Percentiles rank a stretch among this genome's conserved stretches.
These are phyloP conservation scores for Calliphora vomitoria DNA, from an alignment of 2,888 invertebrate species.

Conservation along the genomic window DNA sequence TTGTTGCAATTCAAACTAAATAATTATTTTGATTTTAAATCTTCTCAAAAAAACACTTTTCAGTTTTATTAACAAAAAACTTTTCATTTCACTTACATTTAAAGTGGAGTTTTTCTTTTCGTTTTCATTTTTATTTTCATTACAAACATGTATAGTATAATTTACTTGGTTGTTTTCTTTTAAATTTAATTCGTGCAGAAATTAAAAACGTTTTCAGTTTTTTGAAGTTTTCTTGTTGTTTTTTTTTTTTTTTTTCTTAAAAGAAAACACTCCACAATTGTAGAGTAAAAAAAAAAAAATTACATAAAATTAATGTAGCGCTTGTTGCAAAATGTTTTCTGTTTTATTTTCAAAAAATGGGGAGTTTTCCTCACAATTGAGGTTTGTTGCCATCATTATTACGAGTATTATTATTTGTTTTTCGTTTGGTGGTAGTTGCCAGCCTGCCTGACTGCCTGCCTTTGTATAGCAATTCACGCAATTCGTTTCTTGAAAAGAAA, in stretches of 20 bases:
- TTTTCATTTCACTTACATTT: slow-evolving; percentile 18
- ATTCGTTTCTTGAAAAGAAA: slow-evolving; percentile 10
- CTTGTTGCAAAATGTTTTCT: slow-evolving; percentile 31
- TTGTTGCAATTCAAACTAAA: not conserved
- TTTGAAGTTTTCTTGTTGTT: not conserved
- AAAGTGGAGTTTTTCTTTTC: not conserved
- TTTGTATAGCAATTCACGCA: slow-evolving; percentile 58
- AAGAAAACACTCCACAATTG: not conserved
- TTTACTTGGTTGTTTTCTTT: slow-evolving; percentile 14
- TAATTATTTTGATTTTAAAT: not conserved
- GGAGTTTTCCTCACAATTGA: slow-evolving; percentile 52
- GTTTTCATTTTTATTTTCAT: slow-evolving; percentile 14
- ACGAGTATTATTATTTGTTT: slow-evolving; percentile 32
- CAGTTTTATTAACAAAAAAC: slow-evolving; percentile 10
- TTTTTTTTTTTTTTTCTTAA: not conserved
- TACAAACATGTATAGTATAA: slow-evolving; percentile 19
- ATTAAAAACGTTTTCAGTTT: slow-evolving; percentile 42
- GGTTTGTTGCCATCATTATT: not conserved
- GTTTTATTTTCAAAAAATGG: slow-evolving; percentile 29
- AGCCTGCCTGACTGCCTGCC: not conserved
- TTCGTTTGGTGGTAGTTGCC: slow-evolving; percentile 19
- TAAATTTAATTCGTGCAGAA: slow-evolving; percentile 57
- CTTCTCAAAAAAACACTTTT: not conserved
- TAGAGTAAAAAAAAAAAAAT: slow-evolving; percentile 27
- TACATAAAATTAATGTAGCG: slow-evolving; percentile 63